Base-by-base conservation (phyloP, 2,113 vertebrate species). In the Cottus gobio region DNA sequence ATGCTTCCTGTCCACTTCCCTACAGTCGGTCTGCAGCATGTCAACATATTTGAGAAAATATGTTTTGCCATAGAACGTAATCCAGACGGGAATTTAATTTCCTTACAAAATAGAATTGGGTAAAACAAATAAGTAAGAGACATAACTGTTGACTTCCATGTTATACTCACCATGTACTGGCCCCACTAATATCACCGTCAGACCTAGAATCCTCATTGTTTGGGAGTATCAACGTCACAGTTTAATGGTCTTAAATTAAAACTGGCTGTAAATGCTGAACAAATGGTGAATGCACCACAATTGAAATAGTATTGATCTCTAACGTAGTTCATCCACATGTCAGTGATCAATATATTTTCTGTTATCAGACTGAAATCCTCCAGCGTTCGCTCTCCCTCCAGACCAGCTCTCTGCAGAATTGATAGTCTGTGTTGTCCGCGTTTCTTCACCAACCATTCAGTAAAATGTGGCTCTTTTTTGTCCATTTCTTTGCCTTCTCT, bases 401-500 rank as follows among this genome's bases (percentile, higher is more conserved):
- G 24, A 13, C 52, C 26, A 34, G 24, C 26, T 72, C 37, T 65
- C 16, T 26, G 26, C 12, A 66, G 48, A 57, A 13, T 61, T 20
- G 1, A 37, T 11, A 36, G 15, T 63, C 44, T 50, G 37, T 34
- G 56, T 61, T 42, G 52, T 24, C 28, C 24, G 4, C 39, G 1
- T 31, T 71, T 81, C 67, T 50, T 37, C 36, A 26, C 52, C 18
- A 31, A 2, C 2, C 30, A 7, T 15, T 64, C 69, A 36, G 31
- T 44, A 15, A 63, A 63, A 67, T 77, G 58, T 68, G 67, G 28
- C 62, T 58, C 46, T 80, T 58, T 58, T 91, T 60, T 85, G 54
- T 71, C 81, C 69, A 42, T 68, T 85, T 70, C 77, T 74, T 89
- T 66, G 68, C 31, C 70, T 77, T 87, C 78, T 63, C 77, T 82